Evolutionary conservation across 2,797 vertebrate species (phyloP).

Genomic region (Lindbergichthys nudifrons): DNA sequence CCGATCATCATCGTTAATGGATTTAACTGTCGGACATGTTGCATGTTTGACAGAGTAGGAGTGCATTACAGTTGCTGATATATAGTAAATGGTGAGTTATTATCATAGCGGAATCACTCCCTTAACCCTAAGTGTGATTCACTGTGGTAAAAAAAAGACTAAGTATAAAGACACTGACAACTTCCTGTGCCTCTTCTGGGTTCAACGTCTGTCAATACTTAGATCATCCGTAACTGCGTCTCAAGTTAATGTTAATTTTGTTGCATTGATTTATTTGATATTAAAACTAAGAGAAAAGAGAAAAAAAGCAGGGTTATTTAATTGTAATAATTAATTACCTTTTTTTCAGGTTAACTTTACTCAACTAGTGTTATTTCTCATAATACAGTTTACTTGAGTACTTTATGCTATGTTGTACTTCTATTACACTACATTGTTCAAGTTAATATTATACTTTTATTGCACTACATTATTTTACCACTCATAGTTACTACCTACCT

Average conservation of each 20-base stretch:
- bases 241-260: not conserved
- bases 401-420: too few relatives aligned
- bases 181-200: not conserved
- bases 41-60: not conserved
- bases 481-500: too few relatives aligned
- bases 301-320: not conserved
- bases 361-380: too few relatives aligned
- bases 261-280: not conserved
- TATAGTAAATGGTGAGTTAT: slow-evolving; percentile 5
- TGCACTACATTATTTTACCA: too few relatives aligned
- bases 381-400: too few relatives aligned
- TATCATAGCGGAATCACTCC: slow-evolving; percentile 24
- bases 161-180: slow-evolving; percentile 4
- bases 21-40: not conserved
- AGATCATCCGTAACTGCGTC: not conserved
- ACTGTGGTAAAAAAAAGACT: slow-evolving; percentile 39
- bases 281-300: not conserved
- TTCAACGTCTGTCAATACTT: not conserved
- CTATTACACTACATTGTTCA: too few relatives aligned
- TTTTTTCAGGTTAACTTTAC: not conserved
- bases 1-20: not conserved
- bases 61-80: not conserved
- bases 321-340: not conserved
- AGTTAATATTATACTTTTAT: too few relatives aligned
- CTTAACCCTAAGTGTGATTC: slow-evolving; percentile 44